Conservation (phyloP, 2,888 invertebrate genomes). For the Brachylomia viminalis region DNA sequence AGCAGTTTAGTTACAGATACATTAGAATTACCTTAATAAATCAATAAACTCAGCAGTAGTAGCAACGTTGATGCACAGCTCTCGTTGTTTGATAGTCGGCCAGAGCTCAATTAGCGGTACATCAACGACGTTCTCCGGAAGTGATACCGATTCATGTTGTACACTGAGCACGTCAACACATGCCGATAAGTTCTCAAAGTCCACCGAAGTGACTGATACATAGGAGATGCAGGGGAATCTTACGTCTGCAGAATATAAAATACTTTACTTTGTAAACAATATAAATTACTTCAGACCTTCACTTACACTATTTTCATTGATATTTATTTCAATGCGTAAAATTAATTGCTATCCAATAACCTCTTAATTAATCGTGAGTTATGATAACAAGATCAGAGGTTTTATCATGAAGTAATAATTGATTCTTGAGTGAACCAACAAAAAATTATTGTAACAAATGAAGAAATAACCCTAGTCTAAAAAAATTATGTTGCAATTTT, state of each 20-base stretch:
- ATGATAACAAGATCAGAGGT: constrained; percentile 15
- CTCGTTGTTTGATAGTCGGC: constrained; percentile 91
- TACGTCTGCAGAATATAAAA: constrained; percentile 83
- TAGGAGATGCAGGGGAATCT: constrained; percentile 92
- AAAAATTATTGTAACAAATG: background rate
- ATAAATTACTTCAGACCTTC: background rate
- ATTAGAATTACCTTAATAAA: constrained; percentile 84
- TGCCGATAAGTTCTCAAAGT: constrained; percentile 90
- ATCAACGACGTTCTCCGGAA: constrained; percentile 91
- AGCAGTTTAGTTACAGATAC: too few relatives aligned
- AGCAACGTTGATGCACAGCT: constrained; percentile 90
- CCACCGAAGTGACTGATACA: constrained; percentile 90
- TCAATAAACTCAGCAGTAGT: constrained; percentile 92
- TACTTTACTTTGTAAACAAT: background rate
- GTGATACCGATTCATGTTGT: constrained; percentile 91
- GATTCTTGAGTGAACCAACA: background rate
- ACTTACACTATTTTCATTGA: background rate
- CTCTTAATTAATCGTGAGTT: background rate
- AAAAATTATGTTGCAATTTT: background rate
- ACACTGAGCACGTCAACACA: constrained; percentile 91
- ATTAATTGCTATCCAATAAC: background rate
- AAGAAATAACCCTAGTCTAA: background rate
- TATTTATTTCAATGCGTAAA: background rate
- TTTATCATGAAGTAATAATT: background rate
- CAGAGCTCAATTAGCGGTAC: constrained; percentile 91